Evolutionary conservation across 2,888 invertebrate species (phyloP).

Genomic region (Parasteatoda lunata): DNA sequence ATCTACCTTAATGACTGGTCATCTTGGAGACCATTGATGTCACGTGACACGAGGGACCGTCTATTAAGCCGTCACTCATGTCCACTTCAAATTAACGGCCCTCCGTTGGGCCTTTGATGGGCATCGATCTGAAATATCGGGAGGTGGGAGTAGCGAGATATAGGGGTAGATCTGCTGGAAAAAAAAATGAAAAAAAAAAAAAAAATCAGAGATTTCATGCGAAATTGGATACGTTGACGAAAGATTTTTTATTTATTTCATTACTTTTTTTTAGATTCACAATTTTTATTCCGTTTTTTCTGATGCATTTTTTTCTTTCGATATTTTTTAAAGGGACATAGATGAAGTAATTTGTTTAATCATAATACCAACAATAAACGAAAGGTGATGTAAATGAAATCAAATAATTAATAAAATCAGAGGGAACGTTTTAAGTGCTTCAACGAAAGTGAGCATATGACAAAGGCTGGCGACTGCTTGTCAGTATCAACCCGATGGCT

Average conservation of each 20-base stretch:
- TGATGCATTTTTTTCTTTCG: too few species aligned
- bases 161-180: background rate
- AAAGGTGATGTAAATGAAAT: too few species aligned
- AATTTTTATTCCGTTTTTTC: too few species aligned
- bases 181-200: conserved; percentile 10
- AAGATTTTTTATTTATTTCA: conserved; percentile 1
- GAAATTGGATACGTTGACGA: conserved; percentile 52
- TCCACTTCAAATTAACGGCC: conserved; percentile 67
- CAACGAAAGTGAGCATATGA: too few species aligned
- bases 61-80: conserved; percentile 68
- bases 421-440: too few species aligned
- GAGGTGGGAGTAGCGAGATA: background rate
- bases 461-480: too few species aligned
- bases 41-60: conserved; percentile 62
- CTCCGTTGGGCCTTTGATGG: conserved; percentile 55
- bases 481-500: too few species aligned
- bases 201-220: conserved; percentile 41
- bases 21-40: conserved; percentile 62
- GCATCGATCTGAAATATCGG: conserved; percentile 47
- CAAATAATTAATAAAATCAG: too few species aligned
- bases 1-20: conserved; percentile 68
- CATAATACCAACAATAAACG: too few species aligned
- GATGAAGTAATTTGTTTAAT: too few species aligned
- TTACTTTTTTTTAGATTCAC: background rate
- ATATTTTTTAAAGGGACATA: too few species aligned